Percentiles rank a stretch among this genome's conserved stretches.
Evolutionary conservation across 2,888 invertebrate species (phyloP).

Genomic region (Bunonema sp.): DNA sequence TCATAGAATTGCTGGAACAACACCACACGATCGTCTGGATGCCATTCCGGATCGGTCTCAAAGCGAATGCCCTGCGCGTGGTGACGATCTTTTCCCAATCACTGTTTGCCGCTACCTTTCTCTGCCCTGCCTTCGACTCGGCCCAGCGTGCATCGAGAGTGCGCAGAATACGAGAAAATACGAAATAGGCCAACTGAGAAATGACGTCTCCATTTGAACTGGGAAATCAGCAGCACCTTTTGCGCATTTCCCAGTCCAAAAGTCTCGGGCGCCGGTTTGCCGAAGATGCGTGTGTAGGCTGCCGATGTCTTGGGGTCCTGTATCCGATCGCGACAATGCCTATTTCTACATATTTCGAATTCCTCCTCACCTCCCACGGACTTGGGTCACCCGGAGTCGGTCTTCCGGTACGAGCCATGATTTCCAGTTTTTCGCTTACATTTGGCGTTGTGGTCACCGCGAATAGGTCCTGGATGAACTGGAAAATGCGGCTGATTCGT

Average conservation of each 20-base stretch:
- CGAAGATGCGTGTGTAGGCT: conserved; percentile 5
- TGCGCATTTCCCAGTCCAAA: too few species aligned
- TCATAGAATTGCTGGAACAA: conserved; percentile 29
- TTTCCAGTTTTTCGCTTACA: conserved; percentile 7
- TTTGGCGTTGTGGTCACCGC: conserved; percentile 6
- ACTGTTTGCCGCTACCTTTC: neutral
- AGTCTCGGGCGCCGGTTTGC: too few species aligned
- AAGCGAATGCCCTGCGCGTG: conserved; percentile 14
- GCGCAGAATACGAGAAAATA: conserved; percentile 25
- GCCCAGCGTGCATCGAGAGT: conserved; percentile 22
- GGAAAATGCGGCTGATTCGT: too few species aligned
- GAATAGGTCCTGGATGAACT: conserved; percentile 10
- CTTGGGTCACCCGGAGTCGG: neutral
- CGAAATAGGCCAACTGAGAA: conserved; percentile 24
- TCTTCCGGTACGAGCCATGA: conserved; percentile 4
- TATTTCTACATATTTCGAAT: too few species aligned
- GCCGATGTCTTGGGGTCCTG: neutral
- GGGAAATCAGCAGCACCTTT: neutral
- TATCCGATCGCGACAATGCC: conserved; percentile 5
- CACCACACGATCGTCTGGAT: conserved; percentile 37
- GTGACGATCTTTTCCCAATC: neutral
- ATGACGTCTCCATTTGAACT: conserved; percentile 11
- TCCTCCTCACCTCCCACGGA: too few species aligned
- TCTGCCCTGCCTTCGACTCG: conserved; percentile 9
- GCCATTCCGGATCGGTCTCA: conserved; percentile 40